Base-by-base conservation (phyloP, 2,888 invertebrate species). In the Protophormia terraenovae region DNA sequence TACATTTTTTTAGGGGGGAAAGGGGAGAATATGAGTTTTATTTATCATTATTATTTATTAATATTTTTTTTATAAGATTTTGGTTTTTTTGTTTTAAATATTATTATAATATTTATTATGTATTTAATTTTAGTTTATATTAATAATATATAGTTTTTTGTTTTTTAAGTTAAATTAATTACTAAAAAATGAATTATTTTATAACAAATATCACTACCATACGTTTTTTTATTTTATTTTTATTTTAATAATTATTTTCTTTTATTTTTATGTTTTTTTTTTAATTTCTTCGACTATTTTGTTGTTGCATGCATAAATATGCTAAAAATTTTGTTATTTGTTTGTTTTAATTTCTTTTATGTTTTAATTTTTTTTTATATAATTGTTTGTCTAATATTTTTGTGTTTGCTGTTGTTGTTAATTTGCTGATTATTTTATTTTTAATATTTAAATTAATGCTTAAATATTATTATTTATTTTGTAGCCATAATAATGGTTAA, bases 141-240 rank as follows among this genome's bases (percentile, higher is more conserved):
- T 81, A 76, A 76, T 58, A 79, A 79, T 76, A 79, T 83, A 79
- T 83, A 62, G 69, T 67, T 66, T 83, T 71, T 71, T 60, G 62
- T 66, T 86, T 81, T 50, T 71, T 73, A 58, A 82, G 16, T 82
- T 85, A 90, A 90, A 90, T 90, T 90, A 90, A 88, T 89, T 89
- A 89, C 90, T 90, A 91, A 91, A 86, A 80, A 83, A 86, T 78
- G 29, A 78, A 90, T 90, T 90, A 91, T 90, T 91, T 91, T 90
- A 91, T 90, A 91, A 91, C 91, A 90, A 91, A 91, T 90, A 91
- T 90, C 91, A 91, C 91, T 90, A 91, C 91, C 87, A 83, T 86
- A 86, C 73, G 76, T 84, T 67, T 81, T 69, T 72, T 73, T 66
- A 27, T 83, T 58, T 72, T 62, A n/a, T 55, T n/a, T 12, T 27